A percentile compares a stretch with the other conserved stretches of the same genome.
Evolutionary conservation across 1,140 invertebrate genomes (phyloP).

Genomic region (Acromyrmex heyeri): DNA sequence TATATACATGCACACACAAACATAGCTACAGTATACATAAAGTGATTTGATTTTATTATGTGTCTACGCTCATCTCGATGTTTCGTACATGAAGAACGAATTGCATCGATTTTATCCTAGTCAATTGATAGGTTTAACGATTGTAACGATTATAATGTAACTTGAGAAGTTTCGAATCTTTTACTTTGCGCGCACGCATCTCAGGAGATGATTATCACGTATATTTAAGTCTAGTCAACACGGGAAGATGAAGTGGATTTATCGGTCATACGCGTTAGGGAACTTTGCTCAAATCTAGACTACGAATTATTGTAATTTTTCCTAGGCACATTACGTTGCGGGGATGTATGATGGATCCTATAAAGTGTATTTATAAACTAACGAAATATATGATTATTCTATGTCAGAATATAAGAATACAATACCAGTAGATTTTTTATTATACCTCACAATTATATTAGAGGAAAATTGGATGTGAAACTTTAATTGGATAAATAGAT

Average conservation of each 20-base stretch:
- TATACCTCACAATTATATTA: background rate
- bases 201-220: slow-evolving; percentile 44
- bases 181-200: slow-evolving; percentile 66
- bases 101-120: slow-evolving; percentile 76
- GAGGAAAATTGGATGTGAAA: background rate
- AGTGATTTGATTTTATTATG: slow-evolving; percentile 39
- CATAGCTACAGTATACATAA: background rate
- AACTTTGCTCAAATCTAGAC: slow-evolving; percentile 78
- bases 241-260: slow-evolving; percentile 49
- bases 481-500: background rate
- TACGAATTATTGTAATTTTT: slow-evolving; percentile 75
- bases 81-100: slow-evolving; percentile 30
- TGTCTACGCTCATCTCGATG: slow-evolving; percentile 41
- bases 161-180: slow-evolving; percentile 39
- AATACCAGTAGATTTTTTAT: background rate
- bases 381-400: slow-evolving; percentile 76
- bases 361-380: slow-evolving; percentile 76
- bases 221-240: slow-evolving; percentile 76
- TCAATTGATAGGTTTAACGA: slow-evolving; percentile 79
- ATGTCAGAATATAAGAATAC: slow-evolving; percentile 68
- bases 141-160: slow-evolving; percentile 61
- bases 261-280: slow-evolving; percentile 71
- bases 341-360: slow-evolving; percentile 74
- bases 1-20: slow-evolving; percentile 14
- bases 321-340: slow-evolving; percentile 71